These are phyloP conservation scores for Hiodon tergisus DNA, from an alignment of 2,113 vertebrate species.

Conservation along the genomic window DNA sequence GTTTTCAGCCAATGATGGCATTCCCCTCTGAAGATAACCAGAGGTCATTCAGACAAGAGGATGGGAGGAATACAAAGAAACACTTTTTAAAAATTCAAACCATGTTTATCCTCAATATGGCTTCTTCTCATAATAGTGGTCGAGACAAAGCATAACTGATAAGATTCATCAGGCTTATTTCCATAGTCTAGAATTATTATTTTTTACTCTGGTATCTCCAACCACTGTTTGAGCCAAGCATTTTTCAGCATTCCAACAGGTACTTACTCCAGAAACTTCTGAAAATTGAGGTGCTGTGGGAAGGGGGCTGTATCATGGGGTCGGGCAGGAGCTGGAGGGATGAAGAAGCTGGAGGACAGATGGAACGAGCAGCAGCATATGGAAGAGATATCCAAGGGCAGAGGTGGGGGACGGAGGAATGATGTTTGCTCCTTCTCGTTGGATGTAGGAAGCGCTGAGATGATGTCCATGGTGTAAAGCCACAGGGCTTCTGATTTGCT, in stretches of 20 bases:
- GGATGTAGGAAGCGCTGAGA: too few species aligned
- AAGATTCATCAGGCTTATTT: conserved; percentile 56
- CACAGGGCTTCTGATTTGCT: too few species aligned
- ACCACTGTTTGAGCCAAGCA: conserved; percentile 20
- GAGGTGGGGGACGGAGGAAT: too few species aligned
- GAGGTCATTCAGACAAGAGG: conserved; percentile 51
- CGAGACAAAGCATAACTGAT: conserved; percentile 57
- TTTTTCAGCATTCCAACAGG: conserved; percentile 27
- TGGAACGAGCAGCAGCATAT: neutral
- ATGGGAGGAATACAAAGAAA: conserved; percentile 45
- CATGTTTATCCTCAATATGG: conserved; percentile 57
- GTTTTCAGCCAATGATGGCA: conserved; percentile 42
- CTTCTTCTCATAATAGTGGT: conserved; percentile 48
- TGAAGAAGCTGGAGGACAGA: neutral
- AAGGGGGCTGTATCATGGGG: neutral
- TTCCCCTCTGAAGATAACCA: conserved; percentile 58
- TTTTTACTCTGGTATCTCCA: conserved; percentile 39
- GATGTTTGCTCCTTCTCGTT: too few species aligned
- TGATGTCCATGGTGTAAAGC: too few species aligned
- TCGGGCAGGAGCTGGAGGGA: neutral
- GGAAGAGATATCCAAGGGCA: neutral
- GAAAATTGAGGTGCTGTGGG: neutral
- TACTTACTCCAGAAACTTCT: neutral
- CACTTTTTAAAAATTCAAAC: conserved; percentile 58
- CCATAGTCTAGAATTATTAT: conserved; percentile 42